Evolutionary conservation across 2,113 vertebrate species (phyloP).

Genomic region (Acrocephalus kingi): DNA sequence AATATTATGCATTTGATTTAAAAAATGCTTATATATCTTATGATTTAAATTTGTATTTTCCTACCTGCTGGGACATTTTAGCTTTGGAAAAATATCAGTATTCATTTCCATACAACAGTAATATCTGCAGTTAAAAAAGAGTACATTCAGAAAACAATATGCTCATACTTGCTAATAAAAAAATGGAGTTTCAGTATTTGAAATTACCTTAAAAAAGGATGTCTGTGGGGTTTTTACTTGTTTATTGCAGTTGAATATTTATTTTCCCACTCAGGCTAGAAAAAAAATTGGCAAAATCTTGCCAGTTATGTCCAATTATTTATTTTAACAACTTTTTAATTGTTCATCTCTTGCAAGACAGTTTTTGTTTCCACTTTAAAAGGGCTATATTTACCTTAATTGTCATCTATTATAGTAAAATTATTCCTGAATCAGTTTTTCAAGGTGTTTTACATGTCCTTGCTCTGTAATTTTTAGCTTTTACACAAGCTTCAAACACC

Average conservation of each 20-base stretch:
- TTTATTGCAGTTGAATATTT: neutral
- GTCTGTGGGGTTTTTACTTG: accelerated
- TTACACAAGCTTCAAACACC: neutral
- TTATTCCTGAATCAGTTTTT: neutral
- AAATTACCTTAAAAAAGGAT: neutral
- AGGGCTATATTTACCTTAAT: neutral
- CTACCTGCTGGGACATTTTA: neutral
- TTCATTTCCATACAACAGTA: neutral
- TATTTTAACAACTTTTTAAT: neutral
- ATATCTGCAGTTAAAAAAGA: neutral
- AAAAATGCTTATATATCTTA: neutral
- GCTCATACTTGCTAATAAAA: neutral
- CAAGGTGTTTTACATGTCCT: neutral
- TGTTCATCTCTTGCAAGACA: neutral
- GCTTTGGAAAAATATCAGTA: neutral
- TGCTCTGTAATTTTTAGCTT: neutral
- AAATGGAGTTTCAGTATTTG: neutral
- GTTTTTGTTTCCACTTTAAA: neutral
- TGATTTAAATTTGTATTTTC: neutral
- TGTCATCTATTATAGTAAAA: neutral
- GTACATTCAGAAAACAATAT: neutral
- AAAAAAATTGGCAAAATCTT: neutral
- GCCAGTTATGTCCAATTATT: neutral
- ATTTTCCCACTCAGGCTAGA: neutral
- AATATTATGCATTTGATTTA: neutral